Base-by-base conservation (phyloP, 1,140 invertebrate genomes). In the Drosophila nebulosa region DNA sequence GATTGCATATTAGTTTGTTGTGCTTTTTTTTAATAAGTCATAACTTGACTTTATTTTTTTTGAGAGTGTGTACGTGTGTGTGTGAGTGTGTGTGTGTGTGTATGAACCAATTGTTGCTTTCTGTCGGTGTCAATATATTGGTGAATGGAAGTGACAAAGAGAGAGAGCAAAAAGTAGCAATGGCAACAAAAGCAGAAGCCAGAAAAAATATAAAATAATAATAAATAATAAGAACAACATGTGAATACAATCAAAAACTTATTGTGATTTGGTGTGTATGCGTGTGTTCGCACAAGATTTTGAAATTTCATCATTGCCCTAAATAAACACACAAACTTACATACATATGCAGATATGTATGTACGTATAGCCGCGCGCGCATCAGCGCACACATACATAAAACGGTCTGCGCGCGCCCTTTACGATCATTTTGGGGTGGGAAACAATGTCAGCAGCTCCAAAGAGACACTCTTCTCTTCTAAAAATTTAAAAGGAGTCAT, bases 121-220 rank as follows among this genome's bases (percentile, higher is more conserved):
- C 36, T 32, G 46, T 5, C 18, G 12, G 55, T 36, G 22, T 24
- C 35, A 39, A 71, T 75, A 57, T 36, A 16, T 58, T 58, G 12
- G 32, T 67, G 51, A 35, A 57, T 74, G 72, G 64, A 72, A 72
- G 62, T 58, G 52, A 57, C 58, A 52, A 63, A 65, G 58, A 53
- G 62, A 69, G 65, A 73, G 72, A 71, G 52, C 39, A 53, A 24
- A 51, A 60, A 63, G 24, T 27, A 67, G 16, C 30, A 74, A 61
- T 56, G 21, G 62, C 50, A 74, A 74, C 36, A 60, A 56, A 18
- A 53, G 57, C 53, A 77, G 1, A 63, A 62, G 58, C 22, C 39
- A 46, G 16, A 22, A 55, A 73, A 79, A 78, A 79, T 79, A 62
- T 62, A 75, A 58, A 66, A 69, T 61, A 77, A 56, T 39, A 59